Conservation (phyloP, 2,888 invertebrate species). For the Abrostola triplasia region DNA sequence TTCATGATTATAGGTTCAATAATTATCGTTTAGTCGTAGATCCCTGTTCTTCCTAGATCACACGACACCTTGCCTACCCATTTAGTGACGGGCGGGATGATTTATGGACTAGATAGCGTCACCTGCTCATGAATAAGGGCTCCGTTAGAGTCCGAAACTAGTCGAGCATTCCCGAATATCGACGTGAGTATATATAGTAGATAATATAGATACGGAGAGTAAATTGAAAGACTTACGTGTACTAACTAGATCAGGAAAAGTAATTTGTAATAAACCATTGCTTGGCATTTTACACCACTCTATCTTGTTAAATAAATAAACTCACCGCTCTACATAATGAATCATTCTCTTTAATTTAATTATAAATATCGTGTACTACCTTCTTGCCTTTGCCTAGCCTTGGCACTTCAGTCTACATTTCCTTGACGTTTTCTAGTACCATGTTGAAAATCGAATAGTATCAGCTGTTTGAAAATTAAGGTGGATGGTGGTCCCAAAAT, state of each 20-base stretch:
- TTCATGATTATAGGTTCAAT: too few relatives aligned
- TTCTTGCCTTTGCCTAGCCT: slow-evolving; percentile 99
- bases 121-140: too few relatives aligned
- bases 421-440: slow-evolving; percentile 99
- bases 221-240: background rate
- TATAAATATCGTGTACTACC: slow-evolving; percentile 74
- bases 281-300: slow-evolving; percentile 7
- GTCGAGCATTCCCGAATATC: too few relatives aligned
- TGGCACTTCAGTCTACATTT: slow-evolving; percentile 99
- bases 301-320: slow-evolving; percentile 8
- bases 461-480: too few relatives aligned
- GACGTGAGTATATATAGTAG: background rate
- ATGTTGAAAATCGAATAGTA: too few relatives aligned
- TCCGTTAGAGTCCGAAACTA: too few relatives aligned
- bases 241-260: slow-evolving; percentile 15
- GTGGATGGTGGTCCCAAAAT: too few relatives aligned
- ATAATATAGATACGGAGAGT: background rate
- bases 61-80: too few relatives aligned
- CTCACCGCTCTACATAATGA: slow-evolving; percentile 4
- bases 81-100: too few relatives aligned
- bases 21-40: too few relatives aligned
- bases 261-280: slow-evolving; percentile 35
- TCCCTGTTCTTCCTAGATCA: too few relatives aligned
- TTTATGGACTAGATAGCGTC: too few relatives aligned
- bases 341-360: background rate